Evolutionary conservation across 2,888 invertebrate genomes (phyloP), one percentile per base, ranked within the genome.

Genomic region (Elegia similella): DNA sequence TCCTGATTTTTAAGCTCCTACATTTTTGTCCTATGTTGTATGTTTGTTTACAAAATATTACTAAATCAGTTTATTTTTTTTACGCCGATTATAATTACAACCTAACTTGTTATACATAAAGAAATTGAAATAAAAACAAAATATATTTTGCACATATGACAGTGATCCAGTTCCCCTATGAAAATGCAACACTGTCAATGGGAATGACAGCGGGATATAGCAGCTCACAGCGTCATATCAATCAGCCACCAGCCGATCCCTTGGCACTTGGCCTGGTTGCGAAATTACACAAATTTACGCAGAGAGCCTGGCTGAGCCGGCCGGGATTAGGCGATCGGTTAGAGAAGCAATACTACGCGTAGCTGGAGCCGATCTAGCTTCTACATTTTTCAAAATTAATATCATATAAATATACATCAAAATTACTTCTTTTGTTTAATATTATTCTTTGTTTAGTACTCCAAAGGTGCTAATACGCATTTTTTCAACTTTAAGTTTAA

Each of bases 231-330:
- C 82, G 78, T 88, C 85, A 86, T 88, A 91, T 91, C 89, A 90
- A 91, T 91, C 90, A 89, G 23, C 84, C 80, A 89, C 84, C 80
- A 80, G 78, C 80, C 84, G 82, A 87, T 89, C 89, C 89, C 90
- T 84, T 89, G 90, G 89, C 88, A 88, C 88, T 89, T 88, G 89
- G 88, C 90, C 90, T 89, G 84, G 83, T 89, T 91, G 80, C 87
- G 76, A 88, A 90, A 89, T 90, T 88, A 91, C 86, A 87, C 87
- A 86, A 90, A 89, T 89, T 91, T 89, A 88, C 88, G 86, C 84
- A 80, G 82, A 81, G 80, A 79, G 88, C 85, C 88, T 86, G 84
- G 76, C 78, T 80, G 85, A 84, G 84, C 73, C 76, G 76, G 80
- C 76, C 70, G 67, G 76, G 88, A 89, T 91, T 89, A 89, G 81